phyloP scores from a whole-genome alignment of 1,140 invertebrate genomes.

The Asbolus verrucosus region DNA sequence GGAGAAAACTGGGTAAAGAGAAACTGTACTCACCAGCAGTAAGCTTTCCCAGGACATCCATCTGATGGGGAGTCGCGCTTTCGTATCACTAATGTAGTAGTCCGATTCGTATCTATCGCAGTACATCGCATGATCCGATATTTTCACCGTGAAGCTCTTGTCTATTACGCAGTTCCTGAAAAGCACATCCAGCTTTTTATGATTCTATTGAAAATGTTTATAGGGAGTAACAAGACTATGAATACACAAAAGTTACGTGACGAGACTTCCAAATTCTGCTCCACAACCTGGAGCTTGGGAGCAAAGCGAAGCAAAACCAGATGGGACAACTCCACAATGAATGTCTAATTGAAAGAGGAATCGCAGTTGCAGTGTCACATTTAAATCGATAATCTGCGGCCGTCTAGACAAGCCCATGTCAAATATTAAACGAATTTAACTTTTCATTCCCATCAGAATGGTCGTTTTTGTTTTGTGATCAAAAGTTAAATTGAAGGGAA shows the following conservation, averaged over 20 bases:
- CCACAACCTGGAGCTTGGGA: too few species aligned
- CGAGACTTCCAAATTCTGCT: too few species aligned
- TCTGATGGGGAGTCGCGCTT: slow-evolving; percentile 80
- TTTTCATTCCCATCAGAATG: background rate
- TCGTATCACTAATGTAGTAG: slow-evolving; percentile 86
- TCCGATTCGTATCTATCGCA: slow-evolving; percentile 84
- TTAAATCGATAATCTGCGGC: background rate
- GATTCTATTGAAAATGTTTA: too few species aligned
- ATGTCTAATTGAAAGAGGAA: background rate
- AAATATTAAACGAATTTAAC: slow-evolving; percentile 1
- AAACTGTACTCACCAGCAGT: slow-evolving; percentile 75
- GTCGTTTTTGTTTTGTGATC: background rate
- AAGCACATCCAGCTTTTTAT: too few species aligned
- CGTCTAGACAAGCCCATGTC: slow-evolving; percentile 10
- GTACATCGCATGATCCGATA: slow-evolving; percentile 91
- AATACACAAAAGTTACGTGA: too few species aligned
- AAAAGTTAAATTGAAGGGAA: background rate
- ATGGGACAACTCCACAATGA: background rate
- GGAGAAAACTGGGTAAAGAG: too few species aligned
- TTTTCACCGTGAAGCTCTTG: slow-evolving; percentile 81
- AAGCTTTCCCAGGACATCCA: slow-evolving; percentile 90
- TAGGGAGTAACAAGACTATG: too few species aligned
- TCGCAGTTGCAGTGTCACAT: background rate
- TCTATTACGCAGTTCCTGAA: slow-evolving; percentile 88
- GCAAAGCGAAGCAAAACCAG: background rate